Evolutionary conservation across 1,140 invertebrate genomes (phyloP).

Genomic region (Zaprionus inermis): DNA sequence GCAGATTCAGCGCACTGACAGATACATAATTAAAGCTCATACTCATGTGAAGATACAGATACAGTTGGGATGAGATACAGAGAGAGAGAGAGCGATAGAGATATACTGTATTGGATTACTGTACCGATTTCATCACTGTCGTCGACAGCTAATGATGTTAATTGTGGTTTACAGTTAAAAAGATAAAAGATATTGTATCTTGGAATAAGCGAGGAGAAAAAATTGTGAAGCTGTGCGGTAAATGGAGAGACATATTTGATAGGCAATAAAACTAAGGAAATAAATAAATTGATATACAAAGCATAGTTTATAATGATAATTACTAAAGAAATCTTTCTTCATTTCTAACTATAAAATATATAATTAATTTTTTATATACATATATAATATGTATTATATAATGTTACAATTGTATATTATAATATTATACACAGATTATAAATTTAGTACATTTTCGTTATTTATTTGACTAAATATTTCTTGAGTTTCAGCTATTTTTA

Average conservation of each 20-base stretch:
- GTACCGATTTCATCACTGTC: neutral
- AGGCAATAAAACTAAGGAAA: neutral
- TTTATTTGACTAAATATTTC: no score
- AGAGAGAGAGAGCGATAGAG: neutral
- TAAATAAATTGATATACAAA: no score
- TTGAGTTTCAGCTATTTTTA: no score
- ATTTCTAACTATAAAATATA: no score
- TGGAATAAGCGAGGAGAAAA: neutral
- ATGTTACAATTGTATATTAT: neutral
- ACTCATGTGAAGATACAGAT: neutral
- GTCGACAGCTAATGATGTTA: neutral
- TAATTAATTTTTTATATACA: no score
- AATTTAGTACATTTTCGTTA: no score
- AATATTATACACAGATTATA: no score
- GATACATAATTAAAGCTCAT: constrained; percentile 6
- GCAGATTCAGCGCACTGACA: neutral
- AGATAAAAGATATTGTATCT: neutral
- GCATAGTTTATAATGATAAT: no score
- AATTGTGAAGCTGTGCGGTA: neutral
- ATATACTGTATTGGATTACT: constrained; percentile 2
- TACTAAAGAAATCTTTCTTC: no score
- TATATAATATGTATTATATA: neutral
- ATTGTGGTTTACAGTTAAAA: constrained; percentile 5
- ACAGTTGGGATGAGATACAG: neutral
- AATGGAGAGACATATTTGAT: neutral